phyloP scores from a whole-genome alignment of 2,797 vertebrate genomes.

The Parambassis ranga region DNA sequence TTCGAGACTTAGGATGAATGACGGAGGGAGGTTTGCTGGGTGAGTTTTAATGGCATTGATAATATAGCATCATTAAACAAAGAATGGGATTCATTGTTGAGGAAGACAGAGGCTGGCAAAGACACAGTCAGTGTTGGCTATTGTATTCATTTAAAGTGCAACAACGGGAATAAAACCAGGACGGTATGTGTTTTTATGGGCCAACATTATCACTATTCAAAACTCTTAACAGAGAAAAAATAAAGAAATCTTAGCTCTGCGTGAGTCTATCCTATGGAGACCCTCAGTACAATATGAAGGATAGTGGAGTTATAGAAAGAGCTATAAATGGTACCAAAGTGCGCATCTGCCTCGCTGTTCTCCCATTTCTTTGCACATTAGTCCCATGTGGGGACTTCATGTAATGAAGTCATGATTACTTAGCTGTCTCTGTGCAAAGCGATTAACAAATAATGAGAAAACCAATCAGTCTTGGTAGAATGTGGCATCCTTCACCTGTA shows the following conservation, averaged over 20 bases:
- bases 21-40: background rate
- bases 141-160: conserved; percentile 30
- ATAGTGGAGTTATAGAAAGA: background rate
- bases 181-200: conserved; percentile 22
- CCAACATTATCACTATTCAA: conserved; percentile 38
- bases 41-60: conserved; percentile 10
- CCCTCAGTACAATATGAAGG: conserved; percentile 9
- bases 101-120: conserved; percentile 20
- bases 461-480: conserved; percentile 19
- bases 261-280: conserved; percentile 1
- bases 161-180: conserved; percentile 38
- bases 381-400: conserved; percentile 24
- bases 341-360: background rate
- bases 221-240: conserved; percentile 2
- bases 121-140: conserved; percentile 17
- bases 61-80: conserved; percentile 37
- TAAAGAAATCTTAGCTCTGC: conserved; percentile 14
- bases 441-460: conserved; percentile 48
- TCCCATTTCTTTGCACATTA: conserved; percentile 22
- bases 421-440: conserved; percentile 22
- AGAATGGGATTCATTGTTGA: conserved; percentile 34
- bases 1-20: background rate
- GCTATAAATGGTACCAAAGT: conserved; percentile 8
- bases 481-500: conserved; percentile 22
- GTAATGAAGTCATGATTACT: conserved; percentile 56